A percentile compares a stretch with the other conserved stretches of the same genome.
Evolutionary conservation across 2,888 invertebrate species (phyloP).

Genomic region (Cheiracanthium punctorium): DNA sequence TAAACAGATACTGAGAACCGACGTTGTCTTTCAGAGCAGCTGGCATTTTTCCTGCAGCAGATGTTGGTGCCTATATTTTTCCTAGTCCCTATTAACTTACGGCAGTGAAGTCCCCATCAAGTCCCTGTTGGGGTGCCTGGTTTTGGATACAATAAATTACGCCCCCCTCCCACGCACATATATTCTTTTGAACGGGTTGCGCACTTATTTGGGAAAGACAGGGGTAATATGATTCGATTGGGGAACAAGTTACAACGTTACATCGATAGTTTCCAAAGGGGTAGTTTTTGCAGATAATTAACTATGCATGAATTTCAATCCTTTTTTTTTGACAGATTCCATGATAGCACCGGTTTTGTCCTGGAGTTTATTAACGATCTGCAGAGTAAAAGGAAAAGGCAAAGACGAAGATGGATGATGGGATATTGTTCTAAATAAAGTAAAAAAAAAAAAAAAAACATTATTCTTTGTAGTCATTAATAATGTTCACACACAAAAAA

Average conservation of each 20-base stretch:
- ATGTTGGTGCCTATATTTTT: constrained; percentile 34
- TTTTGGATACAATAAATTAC: constrained; percentile 20
- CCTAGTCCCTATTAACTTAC: constrained; percentile 26
- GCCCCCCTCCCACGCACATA: not conserved
- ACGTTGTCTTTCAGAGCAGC: constrained; percentile 12
- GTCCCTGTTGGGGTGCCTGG: constrained; percentile 18
- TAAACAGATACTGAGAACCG: constrained; percentile 12
- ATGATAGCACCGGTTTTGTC: too few relatives aligned
- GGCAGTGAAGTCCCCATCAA: constrained; percentile 7
- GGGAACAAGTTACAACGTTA: not conserved
- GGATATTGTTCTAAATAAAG: too few relatives aligned
- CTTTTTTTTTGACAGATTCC: too few relatives aligned
- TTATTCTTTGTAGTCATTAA: too few relatives aligned
- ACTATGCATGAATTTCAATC: not conserved
- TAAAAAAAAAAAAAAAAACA: too few relatives aligned
- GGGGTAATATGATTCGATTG: constrained; percentile 7
- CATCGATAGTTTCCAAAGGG: not conserved
- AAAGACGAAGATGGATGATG: too few relatives aligned
- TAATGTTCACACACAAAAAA: too few relatives aligned
- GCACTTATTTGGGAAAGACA: not conserved
- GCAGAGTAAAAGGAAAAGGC: too few relatives aligned
- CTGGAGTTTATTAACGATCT: too few relatives aligned
- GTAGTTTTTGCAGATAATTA: not conserved
- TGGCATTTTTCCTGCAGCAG: constrained; percentile 28
- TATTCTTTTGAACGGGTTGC: constrained; percentile 31